Evolutionary conservation across 2,888 invertebrate species (phyloP).

Genomic region (Drosophila rellima): DNA sequence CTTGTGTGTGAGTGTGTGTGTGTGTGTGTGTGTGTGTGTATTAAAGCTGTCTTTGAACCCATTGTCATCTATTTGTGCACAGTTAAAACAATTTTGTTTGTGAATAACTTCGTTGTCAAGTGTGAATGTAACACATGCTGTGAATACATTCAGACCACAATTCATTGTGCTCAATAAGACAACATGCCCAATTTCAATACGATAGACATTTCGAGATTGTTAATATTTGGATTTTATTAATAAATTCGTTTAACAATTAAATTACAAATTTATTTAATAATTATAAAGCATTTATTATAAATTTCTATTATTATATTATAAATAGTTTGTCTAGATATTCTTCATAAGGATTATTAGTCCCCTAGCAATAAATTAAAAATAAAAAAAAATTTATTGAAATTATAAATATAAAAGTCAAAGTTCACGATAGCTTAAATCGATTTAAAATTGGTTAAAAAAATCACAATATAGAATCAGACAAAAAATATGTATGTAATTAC

Average conservation of each 20-base stretch:
- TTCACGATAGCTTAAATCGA: no score
- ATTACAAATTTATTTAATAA: no score
- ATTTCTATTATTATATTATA: no score
- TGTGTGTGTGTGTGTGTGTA: constrained; percentile 25
- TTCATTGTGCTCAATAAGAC: constrained; percentile 8
- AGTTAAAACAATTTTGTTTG: constrained; percentile 63
- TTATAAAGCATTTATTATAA: no score
- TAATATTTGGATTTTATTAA: not conserved
- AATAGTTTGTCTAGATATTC: no score
- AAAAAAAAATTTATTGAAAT: no score
- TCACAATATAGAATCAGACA: no score
- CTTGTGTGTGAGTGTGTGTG: constrained; percentile 1
- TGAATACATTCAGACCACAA: constrained; percentile 31
- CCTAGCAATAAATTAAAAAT: no score
- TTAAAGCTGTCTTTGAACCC: constrained; percentile 32
- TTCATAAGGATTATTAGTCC: no score
- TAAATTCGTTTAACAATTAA: no score
- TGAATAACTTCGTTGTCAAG: constrained; percentile 38
- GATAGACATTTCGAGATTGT: not conserved
- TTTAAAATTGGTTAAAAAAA: not conserved
- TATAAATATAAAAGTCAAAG: no score
- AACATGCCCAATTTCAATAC: not conserved
- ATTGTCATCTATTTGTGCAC: constrained; percentile 33
- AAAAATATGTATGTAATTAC: not conserved
- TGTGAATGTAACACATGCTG: constrained; percentile 33